A percentile compares a stretch with the other conserved stretches of the same genome.
phyloP scores from a whole-genome alignment of 2,888 invertebrate genomes.

The Abrostola tripartita region DNA sequence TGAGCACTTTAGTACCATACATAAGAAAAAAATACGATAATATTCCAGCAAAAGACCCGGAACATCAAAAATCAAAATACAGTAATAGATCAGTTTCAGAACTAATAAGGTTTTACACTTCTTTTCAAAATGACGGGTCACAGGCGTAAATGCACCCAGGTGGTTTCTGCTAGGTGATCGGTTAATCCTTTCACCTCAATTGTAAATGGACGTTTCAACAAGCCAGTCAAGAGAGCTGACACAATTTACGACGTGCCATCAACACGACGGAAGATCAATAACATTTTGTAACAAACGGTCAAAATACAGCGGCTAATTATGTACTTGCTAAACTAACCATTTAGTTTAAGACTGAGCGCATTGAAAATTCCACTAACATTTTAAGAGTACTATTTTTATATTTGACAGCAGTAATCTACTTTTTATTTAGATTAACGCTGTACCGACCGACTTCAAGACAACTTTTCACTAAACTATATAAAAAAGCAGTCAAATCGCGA shows the following conservation, averaged over 20 bases:
- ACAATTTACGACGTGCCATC: slow-evolving; percentile 2
- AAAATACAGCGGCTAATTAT: not conserved
- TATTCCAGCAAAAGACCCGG: slow-evolving; percentile 9
- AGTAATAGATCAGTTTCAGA: slow-evolving; percentile 4
- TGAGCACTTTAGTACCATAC: slow-evolving; percentile 9
- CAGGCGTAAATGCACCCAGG: too few species aligned
- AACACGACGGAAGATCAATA: not conserved
- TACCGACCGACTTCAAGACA: too few species aligned
- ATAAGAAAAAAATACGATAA: slow-evolving; percentile 13
- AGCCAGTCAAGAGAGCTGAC: not conserved
- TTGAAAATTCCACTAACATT: too few species aligned
- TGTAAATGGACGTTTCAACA: not conserved
- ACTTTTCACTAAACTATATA: too few species aligned
- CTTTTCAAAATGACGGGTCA: too few species aligned
- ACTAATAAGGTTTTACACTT: not conserved
- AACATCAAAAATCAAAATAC: slow-evolving; percentile 9
- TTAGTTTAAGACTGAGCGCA: not conserved
- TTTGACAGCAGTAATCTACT: too few species aligned
- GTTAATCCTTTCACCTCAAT: slow-evolving; percentile 4
- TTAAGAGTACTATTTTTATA: too few species aligned
- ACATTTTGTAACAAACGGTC: not conserved
- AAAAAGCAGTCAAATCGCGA: too few species aligned
- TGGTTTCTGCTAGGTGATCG: not conserved
- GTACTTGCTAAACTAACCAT: not conserved
- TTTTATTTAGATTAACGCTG: too few species aligned